Percentiles rank a stretch among this genome's conserved stretches.
Conservation (phyloP, 2,888 invertebrate species). For the Seira ritae region DNA sequence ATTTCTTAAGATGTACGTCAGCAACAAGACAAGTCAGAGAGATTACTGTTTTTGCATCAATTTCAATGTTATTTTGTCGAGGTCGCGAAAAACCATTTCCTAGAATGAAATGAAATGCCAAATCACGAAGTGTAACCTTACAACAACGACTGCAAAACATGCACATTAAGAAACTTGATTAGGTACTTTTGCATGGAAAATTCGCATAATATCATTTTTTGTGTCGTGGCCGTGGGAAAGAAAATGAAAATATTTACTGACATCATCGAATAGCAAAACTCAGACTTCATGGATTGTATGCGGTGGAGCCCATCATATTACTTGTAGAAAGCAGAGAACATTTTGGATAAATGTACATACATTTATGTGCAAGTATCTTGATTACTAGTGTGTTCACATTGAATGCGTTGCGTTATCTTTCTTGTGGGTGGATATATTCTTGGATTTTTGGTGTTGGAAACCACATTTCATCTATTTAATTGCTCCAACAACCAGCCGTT, state of each 20-base stretch:
- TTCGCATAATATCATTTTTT: background rate
- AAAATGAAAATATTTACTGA: background rate
- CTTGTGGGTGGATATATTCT: too few relatives aligned
- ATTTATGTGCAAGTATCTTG: too few relatives aligned
- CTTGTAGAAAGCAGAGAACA: too few relatives aligned
- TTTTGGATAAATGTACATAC: too few relatives aligned
- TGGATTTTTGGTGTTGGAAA: constrained; percentile 28
- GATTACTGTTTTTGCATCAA: too few relatives aligned
- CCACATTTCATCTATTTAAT: constrained; percentile 40
- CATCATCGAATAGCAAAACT: too few relatives aligned
- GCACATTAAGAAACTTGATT: background rate
- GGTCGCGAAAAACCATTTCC: background rate
- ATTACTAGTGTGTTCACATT: too few relatives aligned
- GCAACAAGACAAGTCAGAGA: too few relatives aligned
- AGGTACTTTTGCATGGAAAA: too few relatives aligned
- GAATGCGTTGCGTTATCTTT: too few relatives aligned
- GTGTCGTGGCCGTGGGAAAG: constrained; percentile 18
- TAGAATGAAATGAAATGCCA: constrained; percentile 23
- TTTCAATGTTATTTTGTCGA: background rate
- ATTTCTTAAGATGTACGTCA: too few relatives aligned
- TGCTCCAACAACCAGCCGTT: constrained; percentile 33
- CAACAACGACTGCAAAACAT: background rate
- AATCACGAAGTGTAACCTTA: background rate
- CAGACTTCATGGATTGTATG: background rate
- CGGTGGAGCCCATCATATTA: background rate